Percentiles rank a stretch among this genome's conserved stretches.
Evolutionary conservation across 2,888 invertebrate species (phyloP).

Genomic region (Netelia inedita): DNA sequence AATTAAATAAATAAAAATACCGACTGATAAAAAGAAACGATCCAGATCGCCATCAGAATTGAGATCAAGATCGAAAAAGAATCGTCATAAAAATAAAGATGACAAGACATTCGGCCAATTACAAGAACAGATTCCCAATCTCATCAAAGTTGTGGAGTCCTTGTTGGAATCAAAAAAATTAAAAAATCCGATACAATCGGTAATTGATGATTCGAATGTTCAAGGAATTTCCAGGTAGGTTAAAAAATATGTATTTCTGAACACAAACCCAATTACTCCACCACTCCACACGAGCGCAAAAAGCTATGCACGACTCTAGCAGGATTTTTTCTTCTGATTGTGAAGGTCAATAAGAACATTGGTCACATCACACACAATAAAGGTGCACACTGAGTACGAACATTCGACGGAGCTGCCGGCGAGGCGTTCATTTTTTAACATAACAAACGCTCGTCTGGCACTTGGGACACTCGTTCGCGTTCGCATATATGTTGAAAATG

Average conservation of each 20-base stretch:
- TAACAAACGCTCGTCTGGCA: too few relatives aligned
- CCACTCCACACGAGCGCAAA: conserved; percentile 21
- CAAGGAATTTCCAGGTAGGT: background rate
- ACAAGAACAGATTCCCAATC: background rate
- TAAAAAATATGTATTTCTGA: background rate
- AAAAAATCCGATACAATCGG: background rate
- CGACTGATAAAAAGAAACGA: conserved; percentile 9
- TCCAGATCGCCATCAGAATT: conserved; percentile 4
- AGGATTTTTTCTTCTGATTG: conserved; percentile 40
- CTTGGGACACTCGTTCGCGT: too few relatives aligned
- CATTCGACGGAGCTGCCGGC: too few relatives aligned
- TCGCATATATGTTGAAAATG: too few relatives aligned
- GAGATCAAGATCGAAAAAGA: conserved; percentile 19
- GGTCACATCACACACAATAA: conserved; percentile 33
- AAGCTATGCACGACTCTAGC: conserved; percentile 41
- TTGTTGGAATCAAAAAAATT: conserved; percentile 9
- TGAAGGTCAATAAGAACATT: conserved; percentile 45
- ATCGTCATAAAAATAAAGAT: background rate
- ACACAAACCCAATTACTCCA: conserved; percentile 4
- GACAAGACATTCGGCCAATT: background rate
- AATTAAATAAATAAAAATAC: background rate
- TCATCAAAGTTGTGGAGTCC: conserved; percentile 3
- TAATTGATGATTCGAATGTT: conserved; percentile 8
- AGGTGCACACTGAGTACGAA: too few relatives aligned
- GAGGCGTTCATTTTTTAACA: too few relatives aligned